Conservation (phyloP, 92 coral and sea anemone genomes). For the Parazoanthus swiftii region DNA sequence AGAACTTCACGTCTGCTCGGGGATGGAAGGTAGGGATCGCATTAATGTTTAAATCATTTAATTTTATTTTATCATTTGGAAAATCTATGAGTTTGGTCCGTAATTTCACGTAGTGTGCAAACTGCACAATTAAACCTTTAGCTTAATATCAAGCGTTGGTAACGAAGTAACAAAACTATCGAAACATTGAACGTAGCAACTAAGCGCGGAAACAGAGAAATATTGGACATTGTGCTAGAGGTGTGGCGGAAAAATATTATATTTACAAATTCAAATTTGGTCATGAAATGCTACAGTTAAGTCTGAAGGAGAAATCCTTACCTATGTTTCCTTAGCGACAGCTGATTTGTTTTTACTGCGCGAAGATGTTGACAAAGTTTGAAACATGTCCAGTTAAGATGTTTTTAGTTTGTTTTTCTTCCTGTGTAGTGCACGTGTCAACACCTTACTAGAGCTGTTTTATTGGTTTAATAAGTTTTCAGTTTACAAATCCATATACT, state of each 20-base stretch:
- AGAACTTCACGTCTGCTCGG: constrained; percentile 41
- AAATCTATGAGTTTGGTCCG: neutral
- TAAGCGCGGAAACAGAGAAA: neutral
- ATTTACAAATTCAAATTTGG: constrained; percentile 38
- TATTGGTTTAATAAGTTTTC: neutral
- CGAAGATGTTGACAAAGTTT: neutral
- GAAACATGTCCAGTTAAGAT: neutral
- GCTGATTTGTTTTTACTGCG: neutral
- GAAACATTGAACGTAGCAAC: constrained; percentile 19
- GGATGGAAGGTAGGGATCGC: constrained; percentile 37
- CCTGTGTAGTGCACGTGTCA: neutral
- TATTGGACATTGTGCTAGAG: constrained; percentile 29
- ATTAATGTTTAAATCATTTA: neutral
- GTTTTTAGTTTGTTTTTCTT: neutral
- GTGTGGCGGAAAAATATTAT: constrained; percentile 34
- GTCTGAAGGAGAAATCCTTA: neutral
- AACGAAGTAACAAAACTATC: constrained; percentile 5
- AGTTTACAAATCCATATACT: too few species aligned
- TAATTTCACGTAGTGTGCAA: neutral
- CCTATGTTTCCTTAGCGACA: constrained; percentile 26
- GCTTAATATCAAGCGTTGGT: constrained; percentile 15
- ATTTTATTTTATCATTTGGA: neutral
- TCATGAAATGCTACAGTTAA: constrained; percentile 19
- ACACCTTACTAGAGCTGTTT: neutral
- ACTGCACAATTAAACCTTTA: neutral